Evolutionary conservation across 2,797 vertebrate species (phyloP).

Genomic region (Etheostoma perlongum): DNA sequence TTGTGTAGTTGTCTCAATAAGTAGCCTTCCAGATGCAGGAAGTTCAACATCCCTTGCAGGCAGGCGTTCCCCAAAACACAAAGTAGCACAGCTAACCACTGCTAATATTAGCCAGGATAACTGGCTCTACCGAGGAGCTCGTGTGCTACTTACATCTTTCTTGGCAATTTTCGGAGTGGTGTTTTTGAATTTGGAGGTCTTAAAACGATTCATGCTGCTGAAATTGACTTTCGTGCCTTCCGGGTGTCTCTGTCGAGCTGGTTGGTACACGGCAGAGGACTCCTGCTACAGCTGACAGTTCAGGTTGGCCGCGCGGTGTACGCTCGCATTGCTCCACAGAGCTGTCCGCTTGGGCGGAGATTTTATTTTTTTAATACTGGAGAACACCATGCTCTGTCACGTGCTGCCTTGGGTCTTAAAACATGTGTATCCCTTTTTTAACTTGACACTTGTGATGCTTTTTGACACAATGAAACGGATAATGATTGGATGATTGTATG

Average conservation of each 20-base stretch:
- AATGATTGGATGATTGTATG: neutral
- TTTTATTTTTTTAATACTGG: neutral
- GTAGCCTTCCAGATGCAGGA: conserved; percentile 76
- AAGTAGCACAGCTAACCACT: conserved; percentile 56
- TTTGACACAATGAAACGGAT: neutral
- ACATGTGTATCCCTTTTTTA: neutral
- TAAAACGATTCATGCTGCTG: conserved; percentile 93
- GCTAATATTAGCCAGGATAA: conserved; percentile 52
- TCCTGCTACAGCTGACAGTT: conserved; percentile 76
- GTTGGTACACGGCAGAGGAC: conserved; percentile 53
- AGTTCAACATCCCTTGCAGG: conserved; percentile 77
- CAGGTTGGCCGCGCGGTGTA: conserved; percentile 21
- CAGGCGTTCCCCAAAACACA: conserved; percentile 66
- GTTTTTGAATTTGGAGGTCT: conserved; percentile 94
- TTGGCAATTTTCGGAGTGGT: conserved; percentile 89
- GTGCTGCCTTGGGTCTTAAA: conserved; percentile 10
- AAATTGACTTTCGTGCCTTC: conserved; percentile 80
- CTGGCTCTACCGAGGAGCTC: neutral
- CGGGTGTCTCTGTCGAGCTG: conserved; percentile 81
- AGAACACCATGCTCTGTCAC: neutral
- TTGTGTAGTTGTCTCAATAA: conserved; percentile 8
- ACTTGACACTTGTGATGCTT: neutral
- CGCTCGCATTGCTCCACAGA: conserved; percentile 47
- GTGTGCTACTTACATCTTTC: conserved; percentile 89
- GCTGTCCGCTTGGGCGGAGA: conserved; percentile 38